Percentiles rank a stretch among this genome's conserved stretches.
phyloP scores from a whole-genome alignment of 2,113 vertebrate genomes.

The Chroicocephalus ridibundus region DNA sequence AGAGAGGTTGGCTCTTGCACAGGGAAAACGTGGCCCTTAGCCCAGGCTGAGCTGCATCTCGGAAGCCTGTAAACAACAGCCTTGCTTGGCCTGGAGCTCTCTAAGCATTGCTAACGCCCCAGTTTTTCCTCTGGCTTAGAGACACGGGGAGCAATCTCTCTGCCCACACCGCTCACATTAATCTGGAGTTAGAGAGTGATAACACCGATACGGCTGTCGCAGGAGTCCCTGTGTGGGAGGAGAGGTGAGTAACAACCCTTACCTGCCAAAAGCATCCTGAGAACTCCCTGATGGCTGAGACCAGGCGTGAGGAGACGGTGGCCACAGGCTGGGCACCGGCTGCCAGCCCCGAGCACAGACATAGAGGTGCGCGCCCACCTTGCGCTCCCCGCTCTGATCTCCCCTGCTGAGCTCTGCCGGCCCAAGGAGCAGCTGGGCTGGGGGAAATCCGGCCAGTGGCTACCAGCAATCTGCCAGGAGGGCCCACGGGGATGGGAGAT shows the following conservation, averaged over 20 bases:
- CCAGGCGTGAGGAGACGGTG: accelerated
- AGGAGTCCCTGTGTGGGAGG: not conserved
- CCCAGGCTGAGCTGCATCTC: not conserved
- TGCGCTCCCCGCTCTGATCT: not conserved
- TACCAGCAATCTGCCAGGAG: not conserved
- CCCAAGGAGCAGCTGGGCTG: not conserved
- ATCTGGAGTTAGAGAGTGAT: not conserved
- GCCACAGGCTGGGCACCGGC: not conserved
- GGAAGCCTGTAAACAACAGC: not conserved
- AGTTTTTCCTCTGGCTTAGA: not conserved
- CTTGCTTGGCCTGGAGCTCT: not conserved
- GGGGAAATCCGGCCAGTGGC: accelerated
- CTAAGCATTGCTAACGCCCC: not conserved
- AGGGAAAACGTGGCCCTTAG: not conserved
- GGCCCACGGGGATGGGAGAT: accelerated
- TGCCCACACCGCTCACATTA: not conserved
- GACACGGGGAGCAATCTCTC: not conserved
- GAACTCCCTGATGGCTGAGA: not conserved
- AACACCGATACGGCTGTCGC: not conserved
- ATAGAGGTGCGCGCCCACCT: accelerated
- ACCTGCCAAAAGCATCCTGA: not conserved
- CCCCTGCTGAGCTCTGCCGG: accelerated
- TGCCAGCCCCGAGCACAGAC: not conserved
- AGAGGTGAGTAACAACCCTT: not conserved
- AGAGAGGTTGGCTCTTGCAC: not conserved